phyloP scores from a whole-genome alignment of 2,888 invertebrate genomes.

The Temnothorax rugatulus region DNA sequence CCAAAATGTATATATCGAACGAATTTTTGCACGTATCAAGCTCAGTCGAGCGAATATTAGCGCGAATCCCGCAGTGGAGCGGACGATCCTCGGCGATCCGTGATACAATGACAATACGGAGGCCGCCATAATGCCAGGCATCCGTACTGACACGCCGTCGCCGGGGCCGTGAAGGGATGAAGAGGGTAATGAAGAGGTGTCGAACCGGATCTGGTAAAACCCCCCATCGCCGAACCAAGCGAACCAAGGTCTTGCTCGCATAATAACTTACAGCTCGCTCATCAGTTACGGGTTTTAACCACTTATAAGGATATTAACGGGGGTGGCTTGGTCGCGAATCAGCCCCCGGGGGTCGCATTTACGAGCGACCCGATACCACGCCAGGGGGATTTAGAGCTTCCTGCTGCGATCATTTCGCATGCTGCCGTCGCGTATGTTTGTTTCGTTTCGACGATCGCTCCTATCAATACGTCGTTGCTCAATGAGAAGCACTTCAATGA shows the following conservation, averaged over 20 bases:
- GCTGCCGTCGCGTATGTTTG: slow-evolving; percentile 53
- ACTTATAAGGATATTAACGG: slow-evolving; percentile 83
- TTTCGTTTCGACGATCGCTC: slow-evolving; percentile 32
- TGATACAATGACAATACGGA: slow-evolving; percentile 71
- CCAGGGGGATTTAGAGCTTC: slow-evolving; percentile 61
- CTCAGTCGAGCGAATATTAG: slow-evolving; percentile 70
- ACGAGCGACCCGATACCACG: slow-evolving; percentile 55
- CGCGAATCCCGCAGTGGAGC: slow-evolving; percentile 67
- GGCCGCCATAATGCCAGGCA: slow-evolving; percentile 65
- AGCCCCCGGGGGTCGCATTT: slow-evolving; percentile 62
- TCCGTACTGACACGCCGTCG: slow-evolving; percentile 68
- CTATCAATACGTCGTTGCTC: slow-evolving; percentile 11
- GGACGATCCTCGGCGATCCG: slow-evolving; percentile 67
- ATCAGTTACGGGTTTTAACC: slow-evolving; percentile 86
- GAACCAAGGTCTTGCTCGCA: slow-evolving; percentile 80
- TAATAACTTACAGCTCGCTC: slow-evolving; percentile 85
- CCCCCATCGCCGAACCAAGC: slow-evolving; percentile 78
- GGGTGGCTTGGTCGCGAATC: slow-evolving; percentile 59
- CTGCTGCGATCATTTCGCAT: slow-evolving; percentile 55
- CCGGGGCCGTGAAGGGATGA: slow-evolving; percentile 74
- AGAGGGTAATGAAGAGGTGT: slow-evolving; percentile 86
- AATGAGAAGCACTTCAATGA: slow-evolving; percentile 6
- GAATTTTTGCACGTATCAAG: slow-evolving; percentile 64
- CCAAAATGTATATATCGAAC: slow-evolving; percentile 27
- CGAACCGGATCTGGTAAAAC: slow-evolving; percentile 84